Evolutionary conservation across 2,797 vertebrate genomes (phyloP).

Genomic region (Tamandua tetradactyla): DNA sequence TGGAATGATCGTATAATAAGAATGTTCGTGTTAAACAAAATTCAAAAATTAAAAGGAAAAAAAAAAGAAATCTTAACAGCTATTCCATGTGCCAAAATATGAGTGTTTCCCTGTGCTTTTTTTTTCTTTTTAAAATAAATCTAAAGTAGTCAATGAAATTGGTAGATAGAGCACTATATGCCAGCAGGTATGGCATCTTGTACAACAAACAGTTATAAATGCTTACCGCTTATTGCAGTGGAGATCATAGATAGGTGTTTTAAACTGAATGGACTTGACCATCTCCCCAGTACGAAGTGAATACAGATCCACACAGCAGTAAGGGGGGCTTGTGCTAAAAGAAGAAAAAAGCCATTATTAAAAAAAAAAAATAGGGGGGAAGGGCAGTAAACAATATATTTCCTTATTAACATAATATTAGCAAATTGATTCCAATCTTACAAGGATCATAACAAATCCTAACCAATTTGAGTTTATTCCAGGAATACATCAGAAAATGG

Average conservation of each 20-base stretch:
- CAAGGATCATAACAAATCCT: not conserved
- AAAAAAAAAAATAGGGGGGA: not conserved
- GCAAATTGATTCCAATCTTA: not conserved
- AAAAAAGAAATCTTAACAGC: conserved; percentile 27
- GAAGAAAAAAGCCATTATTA: conserved; percentile 1
- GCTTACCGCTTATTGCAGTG: conserved; percentile 96
- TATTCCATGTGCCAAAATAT: not conserved
- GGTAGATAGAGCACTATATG: not conserved
- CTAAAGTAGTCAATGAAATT: not conserved
- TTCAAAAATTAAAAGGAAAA: too few species aligned
- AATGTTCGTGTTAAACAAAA: too few species aligned
- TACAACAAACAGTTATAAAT: not conserved
- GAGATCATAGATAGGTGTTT: conserved; percentile 97
- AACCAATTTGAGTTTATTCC: not conserved
- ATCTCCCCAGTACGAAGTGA: conserved; percentile 96
- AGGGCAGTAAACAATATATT: not conserved
- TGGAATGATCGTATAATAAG: too few species aligned
- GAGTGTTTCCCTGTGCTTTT: not conserved
- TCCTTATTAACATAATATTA: not conserved
- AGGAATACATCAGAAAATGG: not conserved
- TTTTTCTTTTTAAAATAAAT: not conserved
- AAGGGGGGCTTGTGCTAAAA: conserved; percentile 94
- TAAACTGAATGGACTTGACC: conserved; percentile 99
- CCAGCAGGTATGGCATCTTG: not conserved
- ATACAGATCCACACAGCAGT: conserved; percentile 96